Evolutionary conservation across 2,797 vertebrate genomes (phyloP).

Genomic region (Thamnophis elegans): DNA sequence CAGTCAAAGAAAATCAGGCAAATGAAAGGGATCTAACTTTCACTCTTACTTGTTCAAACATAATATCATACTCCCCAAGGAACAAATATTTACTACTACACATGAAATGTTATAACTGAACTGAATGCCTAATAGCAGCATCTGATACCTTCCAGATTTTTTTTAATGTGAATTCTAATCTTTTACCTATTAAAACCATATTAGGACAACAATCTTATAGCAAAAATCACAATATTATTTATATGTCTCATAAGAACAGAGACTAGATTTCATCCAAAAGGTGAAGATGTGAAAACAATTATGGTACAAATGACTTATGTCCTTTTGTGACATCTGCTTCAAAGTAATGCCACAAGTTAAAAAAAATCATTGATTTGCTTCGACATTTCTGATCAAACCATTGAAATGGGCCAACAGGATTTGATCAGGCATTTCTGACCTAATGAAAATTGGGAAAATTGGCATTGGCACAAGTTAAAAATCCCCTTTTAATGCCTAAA

Average conservation of each 20-base stretch:
- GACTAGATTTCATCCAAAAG: not conserved
- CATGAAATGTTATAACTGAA: slow-evolving; percentile 44
- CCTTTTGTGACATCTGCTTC: slow-evolving; percentile 23
- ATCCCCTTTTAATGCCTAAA: not conserved
- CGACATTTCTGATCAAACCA: not conserved
- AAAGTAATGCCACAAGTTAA: not conserved
- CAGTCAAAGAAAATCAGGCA: not conserved
- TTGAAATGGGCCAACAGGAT: not conserved
- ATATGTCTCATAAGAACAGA: not conserved
- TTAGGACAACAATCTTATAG: slow-evolving; percentile 58
- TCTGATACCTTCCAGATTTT: slow-evolving; percentile 46
- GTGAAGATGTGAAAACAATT: slow-evolving; percentile 14
- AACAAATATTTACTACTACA: not conserved
- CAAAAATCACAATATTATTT: slow-evolving; percentile 39
- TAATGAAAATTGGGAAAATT: not conserved
- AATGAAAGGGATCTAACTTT: not conserved
- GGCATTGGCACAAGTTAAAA: not conserved
- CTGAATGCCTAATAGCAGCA: slow-evolving; percentile 54
- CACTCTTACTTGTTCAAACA: not conserved
- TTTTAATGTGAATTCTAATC: slow-evolving; percentile 47
- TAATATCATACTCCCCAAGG: not conserved
- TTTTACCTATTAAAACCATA: slow-evolving; percentile 42
- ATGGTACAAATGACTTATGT: slow-evolving; percentile 16
- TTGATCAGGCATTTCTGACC: not conserved
- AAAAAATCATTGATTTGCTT: not conserved